Percentiles rank a stretch among this genome's conserved stretches.
Conservation (phyloP, 2,113 vertebrate species). For the Circaetus cinerascens region DNA sequence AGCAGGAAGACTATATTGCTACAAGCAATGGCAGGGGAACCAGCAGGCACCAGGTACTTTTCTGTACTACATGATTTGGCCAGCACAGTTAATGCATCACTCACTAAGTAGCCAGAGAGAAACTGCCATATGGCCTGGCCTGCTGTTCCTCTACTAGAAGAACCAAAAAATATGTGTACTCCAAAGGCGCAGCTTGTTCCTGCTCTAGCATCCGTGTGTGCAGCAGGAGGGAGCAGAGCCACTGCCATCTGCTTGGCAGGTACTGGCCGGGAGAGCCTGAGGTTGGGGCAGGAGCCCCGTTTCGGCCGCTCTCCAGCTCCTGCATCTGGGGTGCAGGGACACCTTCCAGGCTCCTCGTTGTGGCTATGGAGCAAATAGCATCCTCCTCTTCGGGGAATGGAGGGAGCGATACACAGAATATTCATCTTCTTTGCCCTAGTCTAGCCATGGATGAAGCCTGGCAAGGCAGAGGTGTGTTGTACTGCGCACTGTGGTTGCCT, state of each 20-base stretch:
- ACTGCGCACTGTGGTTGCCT: rapidly evolving
- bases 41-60: background rate
- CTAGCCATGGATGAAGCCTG: background rate
- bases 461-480: background rate
- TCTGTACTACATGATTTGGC: background rate
- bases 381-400: background rate
- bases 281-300: rapidly evolving
- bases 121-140: constrained; percentile 33
- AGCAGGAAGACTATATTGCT: background rate
- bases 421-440: rapidly evolving
- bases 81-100: background rate
- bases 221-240: background rate
- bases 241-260: background rate
- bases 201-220: rapidly evolving
- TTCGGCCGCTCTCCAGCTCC: background rate
- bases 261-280: rapidly evolving
- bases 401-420: background rate
- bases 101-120: background rate
- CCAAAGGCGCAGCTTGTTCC: background rate
- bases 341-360: background rate
- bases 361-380: background rate
- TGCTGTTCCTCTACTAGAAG: constrained; percentile 24
- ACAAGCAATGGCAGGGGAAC: background rate
- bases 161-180: background rate
- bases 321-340: background rate